Conservation (phyloP, 1,140 invertebrate species). For the Venustaconcha ellipsiformis region DNA sequence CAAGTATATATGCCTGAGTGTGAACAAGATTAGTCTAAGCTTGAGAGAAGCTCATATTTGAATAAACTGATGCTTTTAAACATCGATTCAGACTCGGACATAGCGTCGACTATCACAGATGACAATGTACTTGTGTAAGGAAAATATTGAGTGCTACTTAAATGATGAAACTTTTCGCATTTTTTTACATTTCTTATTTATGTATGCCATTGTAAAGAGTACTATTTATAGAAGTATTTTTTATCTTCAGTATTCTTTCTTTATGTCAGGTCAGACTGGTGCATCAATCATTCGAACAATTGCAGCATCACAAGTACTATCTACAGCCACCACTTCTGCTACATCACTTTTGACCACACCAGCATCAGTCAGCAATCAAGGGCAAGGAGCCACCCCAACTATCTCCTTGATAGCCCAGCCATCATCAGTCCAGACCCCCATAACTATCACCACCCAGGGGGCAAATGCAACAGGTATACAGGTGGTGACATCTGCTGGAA, state of each 20-base stretch:
- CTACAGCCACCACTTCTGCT: conserved; percentile 25
- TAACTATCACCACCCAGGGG: conserved; percentile 44
- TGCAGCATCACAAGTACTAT: conserved; percentile 36
- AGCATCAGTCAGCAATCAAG: not conserved
- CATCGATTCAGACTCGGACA: not conserved
- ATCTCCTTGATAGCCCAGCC: conserved; percentile 60
- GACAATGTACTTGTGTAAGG: not conserved
- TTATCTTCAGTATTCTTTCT: too few species aligned
- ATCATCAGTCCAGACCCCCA: conserved; percentile 39
- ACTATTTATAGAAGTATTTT: too few species aligned
- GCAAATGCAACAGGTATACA: conserved; percentile 35
- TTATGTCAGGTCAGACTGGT: conserved; percentile 20
- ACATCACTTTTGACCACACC: conserved; percentile 41
- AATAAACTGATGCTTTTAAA: not conserved
- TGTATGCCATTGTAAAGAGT: not conserved
- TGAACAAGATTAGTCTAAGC: too few species aligned
- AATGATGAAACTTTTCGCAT: not conserved
- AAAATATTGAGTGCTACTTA: not conserved
- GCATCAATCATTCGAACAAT: conserved; percentile 42
- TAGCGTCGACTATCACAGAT: not conserved
- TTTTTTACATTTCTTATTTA: not conserved
- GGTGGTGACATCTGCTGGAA: conserved; percentile 6
- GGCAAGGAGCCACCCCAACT: conserved; percentile 21
- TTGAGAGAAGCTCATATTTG: too few species aligned
- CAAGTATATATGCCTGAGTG: too few species aligned